Evolutionary conservation across 2,797 vertebrate genomes (phyloP).

Genomic region (Phalloptychus januarius): DNA sequence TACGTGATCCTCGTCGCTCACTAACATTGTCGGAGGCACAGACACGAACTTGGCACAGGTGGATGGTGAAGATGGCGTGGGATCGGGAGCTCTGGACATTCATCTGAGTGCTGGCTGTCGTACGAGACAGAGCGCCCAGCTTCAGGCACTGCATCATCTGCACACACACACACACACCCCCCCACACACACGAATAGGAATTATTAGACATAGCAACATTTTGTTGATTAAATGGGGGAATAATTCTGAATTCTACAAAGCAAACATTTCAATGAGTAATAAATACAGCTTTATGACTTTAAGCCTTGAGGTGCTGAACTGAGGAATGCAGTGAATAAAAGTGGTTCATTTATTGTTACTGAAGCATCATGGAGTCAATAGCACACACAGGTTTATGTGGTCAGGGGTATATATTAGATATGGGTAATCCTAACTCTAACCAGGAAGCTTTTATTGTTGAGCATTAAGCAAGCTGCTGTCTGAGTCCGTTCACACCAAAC

Average conservation of each 20-base stretch:
- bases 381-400: neutral
- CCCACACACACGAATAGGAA: neutral
- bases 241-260: neutral
- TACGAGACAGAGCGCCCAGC: constrained; percentile 92
- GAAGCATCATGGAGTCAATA: neutral
- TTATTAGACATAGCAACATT: neutral
- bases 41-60: constrained; percentile 91
- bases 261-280: constrained; percentile 5
- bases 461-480: neutral
- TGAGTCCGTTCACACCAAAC: neutral
- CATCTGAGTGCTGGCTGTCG: constrained; percentile 97
- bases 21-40: constrained; percentile 87
- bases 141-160: constrained; percentile 98
- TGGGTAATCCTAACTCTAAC: neutral
- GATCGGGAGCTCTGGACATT: constrained; percentile 97
- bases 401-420: neutral
- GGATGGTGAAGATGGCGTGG: constrained; percentile 95
- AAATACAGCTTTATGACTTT: neutral
- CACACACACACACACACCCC: neutral
- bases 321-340: neutral
- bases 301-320: neutral
- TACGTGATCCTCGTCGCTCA: constrained; percentile 12
- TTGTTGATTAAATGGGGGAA: neutral
- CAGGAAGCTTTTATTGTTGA: neutral
- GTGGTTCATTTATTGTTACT: neutral